These are phyloP conservation scores for Polydrusus pterygomalis DNA, from an alignment of 2,888 invertebrate species.

Conservation along the genomic window DNA sequence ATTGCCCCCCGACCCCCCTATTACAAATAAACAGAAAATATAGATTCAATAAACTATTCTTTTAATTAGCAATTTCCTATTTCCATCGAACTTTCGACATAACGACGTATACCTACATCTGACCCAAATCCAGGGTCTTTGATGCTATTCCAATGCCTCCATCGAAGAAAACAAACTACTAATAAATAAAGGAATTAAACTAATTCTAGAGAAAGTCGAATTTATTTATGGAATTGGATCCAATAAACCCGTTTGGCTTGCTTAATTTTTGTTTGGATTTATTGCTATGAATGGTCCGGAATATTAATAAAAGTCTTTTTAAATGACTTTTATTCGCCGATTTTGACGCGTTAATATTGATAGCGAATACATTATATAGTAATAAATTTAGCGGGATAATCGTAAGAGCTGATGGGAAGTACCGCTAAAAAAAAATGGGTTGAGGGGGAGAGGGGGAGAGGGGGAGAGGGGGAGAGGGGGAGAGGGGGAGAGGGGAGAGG, in stretches of 20 bases:
- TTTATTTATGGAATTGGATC: conserved; percentile 28
- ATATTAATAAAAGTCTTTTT: conserved; percentile 27
- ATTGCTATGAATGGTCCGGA: conserved; percentile 7
- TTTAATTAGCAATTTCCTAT: conserved; percentile 2
- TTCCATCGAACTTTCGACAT: not conserved
- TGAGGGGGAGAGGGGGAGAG: too few relatives aligned
- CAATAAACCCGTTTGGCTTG: conserved; percentile 4
- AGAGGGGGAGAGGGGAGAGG: too few relatives aligned
- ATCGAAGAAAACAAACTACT: conserved; percentile 21
- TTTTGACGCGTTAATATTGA: conserved; percentile 23
- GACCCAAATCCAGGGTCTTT: conserved; percentile 13
- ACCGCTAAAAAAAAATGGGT: too few relatives aligned
- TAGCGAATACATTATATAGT: not conserved
- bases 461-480: too few relatives aligned
- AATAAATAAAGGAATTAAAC: conserved; percentile 26
- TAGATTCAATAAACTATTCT: not conserved
- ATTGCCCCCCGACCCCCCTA: too few relatives aligned
- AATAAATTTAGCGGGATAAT: too few relatives aligned
- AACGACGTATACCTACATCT: not conserved
- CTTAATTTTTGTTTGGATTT: conserved; percentile 30
- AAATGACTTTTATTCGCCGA: conserved; percentile 15
- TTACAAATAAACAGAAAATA: too few relatives aligned
- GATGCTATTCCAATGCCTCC: not conserved
- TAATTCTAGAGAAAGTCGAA: conserved; percentile 17
- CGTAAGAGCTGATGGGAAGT: too few relatives aligned